Conservation (phyloP, 92 coral and sea anemone genomes). For the Virgularia gustaviana region DNA sequence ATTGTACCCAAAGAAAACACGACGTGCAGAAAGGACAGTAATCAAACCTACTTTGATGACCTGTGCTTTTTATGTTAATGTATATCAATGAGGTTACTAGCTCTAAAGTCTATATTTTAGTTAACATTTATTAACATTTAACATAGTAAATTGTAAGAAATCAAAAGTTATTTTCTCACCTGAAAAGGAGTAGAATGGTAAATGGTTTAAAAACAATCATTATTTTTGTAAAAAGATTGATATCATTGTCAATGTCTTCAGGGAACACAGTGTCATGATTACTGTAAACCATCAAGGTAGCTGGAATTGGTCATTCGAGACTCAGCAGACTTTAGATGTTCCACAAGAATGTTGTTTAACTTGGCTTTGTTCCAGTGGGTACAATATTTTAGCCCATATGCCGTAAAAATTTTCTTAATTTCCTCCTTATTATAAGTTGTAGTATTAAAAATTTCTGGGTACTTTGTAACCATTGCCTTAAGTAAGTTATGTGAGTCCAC, state of each 20-base stretch:
- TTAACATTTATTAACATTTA: no score
- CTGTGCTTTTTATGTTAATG: no score
- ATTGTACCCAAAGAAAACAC: no score
- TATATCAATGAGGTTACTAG: no score
- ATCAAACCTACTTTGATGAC: no score
- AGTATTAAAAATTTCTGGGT: slow-evolving; percentile 23
- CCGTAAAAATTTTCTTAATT: slow-evolving; percentile 38
- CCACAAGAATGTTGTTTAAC: slow-evolving; percentile 28
- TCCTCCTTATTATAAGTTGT: slow-evolving; percentile 30
- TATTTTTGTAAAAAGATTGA: no score
- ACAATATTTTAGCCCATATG: slow-evolving; percentile 38
- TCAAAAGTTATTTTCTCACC: no score
- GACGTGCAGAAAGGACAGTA: no score
- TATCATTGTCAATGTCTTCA: no score
- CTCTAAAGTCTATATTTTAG: no score
- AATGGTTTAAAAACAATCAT: not conserved
- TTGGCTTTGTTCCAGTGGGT: slow-evolving; percentile 28
- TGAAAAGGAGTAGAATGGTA: no score
- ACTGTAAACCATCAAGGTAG: slow-evolving; percentile 6
- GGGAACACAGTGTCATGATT: not conserved
- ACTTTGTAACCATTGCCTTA: slow-evolving; percentile 22
- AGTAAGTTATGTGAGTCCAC: slow-evolving; percentile 29
- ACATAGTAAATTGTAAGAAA: no score
- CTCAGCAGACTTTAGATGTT: slow-evolving; percentile 2
- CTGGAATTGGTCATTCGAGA: slow-evolving; percentile 10